Conservation (phyloP, 2,888 invertebrate species). For the Ichneumoninae sp. region DNA sequence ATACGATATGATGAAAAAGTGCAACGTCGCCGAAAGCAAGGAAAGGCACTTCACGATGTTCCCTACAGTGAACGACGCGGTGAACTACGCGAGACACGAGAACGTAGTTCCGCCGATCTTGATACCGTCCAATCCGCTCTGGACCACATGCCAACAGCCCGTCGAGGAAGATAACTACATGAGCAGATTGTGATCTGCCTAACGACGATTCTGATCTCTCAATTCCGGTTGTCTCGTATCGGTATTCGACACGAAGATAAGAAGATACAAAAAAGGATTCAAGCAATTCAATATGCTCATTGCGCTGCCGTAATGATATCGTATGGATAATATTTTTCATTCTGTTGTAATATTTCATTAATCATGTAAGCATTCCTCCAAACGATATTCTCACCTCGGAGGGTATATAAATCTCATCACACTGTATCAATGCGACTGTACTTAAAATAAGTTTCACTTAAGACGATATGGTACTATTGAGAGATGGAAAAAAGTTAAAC, state of each 20-base stretch:
- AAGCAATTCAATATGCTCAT: not conserved
- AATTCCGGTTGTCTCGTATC: not conserved
- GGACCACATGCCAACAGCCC: conserved; percentile 71
- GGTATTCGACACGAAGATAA: not conserved
- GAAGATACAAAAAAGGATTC: not conserved
- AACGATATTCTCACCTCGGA: not conserved
- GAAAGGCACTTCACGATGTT: conserved; percentile 87
- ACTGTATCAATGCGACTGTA: conserved; percentile 22
- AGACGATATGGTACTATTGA: not conserved
- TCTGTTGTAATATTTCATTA: conserved; percentile 2
- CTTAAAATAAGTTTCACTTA: conserved; percentile 34
- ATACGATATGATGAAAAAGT: conserved; percentile 88
- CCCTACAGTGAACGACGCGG: conserved; percentile 90
- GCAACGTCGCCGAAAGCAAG: conserved; percentile 86
- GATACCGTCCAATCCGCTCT: conserved; percentile 71
- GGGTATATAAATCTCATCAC: conserved; percentile 27
- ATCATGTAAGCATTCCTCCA: not conserved
- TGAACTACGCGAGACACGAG: conserved; percentile 82
- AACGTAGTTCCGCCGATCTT: conserved; percentile 70
- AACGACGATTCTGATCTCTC: not conserved
- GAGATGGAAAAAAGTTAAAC: not conserved
- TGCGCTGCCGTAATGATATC: conserved; percentile 6
- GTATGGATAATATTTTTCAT: conserved; percentile 10
- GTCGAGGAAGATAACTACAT: conserved; percentile 72
- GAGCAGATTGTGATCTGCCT: conserved; percentile 70